A percentile compares a stretch with the other conserved stretches of the same genome.
These are phyloP conservation scores for Epinotia brunnichana DNA, from an alignment of 2,888 invertebrate species.

Conservation along the genomic window DNA sequence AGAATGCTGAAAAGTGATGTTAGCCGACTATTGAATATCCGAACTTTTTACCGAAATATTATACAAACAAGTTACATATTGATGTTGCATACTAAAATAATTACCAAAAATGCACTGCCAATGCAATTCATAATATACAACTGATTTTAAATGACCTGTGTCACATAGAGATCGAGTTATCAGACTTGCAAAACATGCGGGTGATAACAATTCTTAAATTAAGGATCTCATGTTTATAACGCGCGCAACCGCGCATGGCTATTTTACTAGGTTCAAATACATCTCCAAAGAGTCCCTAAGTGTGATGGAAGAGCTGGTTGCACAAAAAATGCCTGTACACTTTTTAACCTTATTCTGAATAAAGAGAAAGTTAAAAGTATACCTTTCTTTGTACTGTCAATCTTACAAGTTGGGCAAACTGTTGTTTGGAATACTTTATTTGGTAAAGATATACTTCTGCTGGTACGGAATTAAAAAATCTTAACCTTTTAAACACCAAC, in stretches of 20 bases:
- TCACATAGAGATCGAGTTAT: slow-evolving; percentile 19
- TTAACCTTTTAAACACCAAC: not conserved
- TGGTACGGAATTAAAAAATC: slow-evolving; percentile 1
- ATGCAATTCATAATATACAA: slow-evolving; percentile 52
- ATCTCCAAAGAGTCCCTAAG: not conserved
- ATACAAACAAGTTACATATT: slow-evolving; percentile 15
- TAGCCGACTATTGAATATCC: slow-evolving; percentile 18
- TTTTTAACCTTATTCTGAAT: not conserved
- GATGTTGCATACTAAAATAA: slow-evolving; percentile 41
- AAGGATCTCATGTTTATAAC: slow-evolving; percentile 41
- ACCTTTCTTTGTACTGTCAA: not conserved
- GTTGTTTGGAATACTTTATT: not conserved
- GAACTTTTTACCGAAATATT: slow-evolving; percentile 11
- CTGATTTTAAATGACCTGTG: slow-evolving; percentile 46
- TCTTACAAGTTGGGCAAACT: not conserved
- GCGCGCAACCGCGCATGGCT: not conserved
- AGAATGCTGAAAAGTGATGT: not conserved
- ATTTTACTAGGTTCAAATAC: slow-evolving; percentile 18
- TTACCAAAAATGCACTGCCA: slow-evolving; percentile 62
- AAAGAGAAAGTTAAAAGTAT: not conserved
- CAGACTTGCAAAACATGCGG: slow-evolving; percentile 16
- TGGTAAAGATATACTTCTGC: not conserved
- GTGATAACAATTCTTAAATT: slow-evolving; percentile 39
- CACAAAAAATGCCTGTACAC: not conserved
- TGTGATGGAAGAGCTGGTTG: not conserved